phyloP scores from a whole-genome alignment of 1,140 invertebrate genomes.

The Nasonia giraulti region DNA sequence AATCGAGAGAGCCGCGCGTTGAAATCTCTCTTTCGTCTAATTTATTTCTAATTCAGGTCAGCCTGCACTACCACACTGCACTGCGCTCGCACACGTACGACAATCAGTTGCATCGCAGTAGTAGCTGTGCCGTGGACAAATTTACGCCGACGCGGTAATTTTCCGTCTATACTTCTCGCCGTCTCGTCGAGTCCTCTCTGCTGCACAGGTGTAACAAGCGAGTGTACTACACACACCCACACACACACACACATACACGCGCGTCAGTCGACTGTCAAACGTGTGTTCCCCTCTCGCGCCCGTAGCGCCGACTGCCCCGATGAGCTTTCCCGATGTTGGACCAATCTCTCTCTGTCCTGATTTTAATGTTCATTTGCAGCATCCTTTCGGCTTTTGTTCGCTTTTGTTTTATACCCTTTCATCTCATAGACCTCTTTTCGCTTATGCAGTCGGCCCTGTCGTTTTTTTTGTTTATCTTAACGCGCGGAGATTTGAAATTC shows the following conservation, averaged over 20 bases:
- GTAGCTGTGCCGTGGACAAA: not conserved
- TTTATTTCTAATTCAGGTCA: conserved; percentile 37
- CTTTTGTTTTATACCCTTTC: not conserved
- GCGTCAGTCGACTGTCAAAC: conserved; percentile 29
- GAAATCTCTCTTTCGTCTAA: conserved; percentile 19
- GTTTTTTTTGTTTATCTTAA: not conserved
- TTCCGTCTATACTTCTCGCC: not conserved
- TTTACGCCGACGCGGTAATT: not conserved
- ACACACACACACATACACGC: not conserved
- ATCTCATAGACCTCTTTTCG: conserved; percentile 3
- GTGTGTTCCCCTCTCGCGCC: not conserved
- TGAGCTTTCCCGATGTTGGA: not conserved
- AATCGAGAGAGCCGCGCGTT: conserved; percentile 20
- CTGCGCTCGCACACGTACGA: not conserved
- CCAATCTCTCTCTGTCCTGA: conserved; percentile 8
- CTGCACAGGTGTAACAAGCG: too few relatives aligned
- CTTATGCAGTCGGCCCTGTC: not conserved
- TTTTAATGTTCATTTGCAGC: conserved; percentile 29
- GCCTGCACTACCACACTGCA: not conserved
- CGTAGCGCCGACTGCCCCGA: not conserved
- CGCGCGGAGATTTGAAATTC: conserved; percentile 27
- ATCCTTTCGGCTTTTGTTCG: conserved; percentile 1
- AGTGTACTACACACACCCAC: too few relatives aligned
- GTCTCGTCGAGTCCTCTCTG: not conserved
- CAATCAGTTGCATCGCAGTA: not conserved